Conservation (phyloP, 2,113 vertebrate species). For the Hippotragus niger region DNA sequence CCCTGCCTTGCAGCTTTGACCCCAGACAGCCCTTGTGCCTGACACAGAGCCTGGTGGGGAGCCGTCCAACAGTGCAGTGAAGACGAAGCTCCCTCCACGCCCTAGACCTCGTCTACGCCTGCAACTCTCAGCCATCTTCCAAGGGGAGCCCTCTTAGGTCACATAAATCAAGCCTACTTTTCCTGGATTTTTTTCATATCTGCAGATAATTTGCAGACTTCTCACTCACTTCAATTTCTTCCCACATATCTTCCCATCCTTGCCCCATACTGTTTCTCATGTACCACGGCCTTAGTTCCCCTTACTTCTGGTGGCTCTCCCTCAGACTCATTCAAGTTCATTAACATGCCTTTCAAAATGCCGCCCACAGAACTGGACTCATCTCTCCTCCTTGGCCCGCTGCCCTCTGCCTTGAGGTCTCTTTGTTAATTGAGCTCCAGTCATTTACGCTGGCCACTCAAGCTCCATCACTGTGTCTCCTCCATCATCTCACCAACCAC, state of each 20-base stretch:
- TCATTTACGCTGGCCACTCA: background rate
- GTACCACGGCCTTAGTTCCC: background rate
- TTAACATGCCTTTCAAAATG: background rate
- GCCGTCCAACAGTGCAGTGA: fast-evolving
- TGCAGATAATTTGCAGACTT: background rate
- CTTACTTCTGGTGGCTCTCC: background rate
- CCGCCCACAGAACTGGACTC: background rate
- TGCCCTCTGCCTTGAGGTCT: background rate
- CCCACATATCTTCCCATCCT: background rate
- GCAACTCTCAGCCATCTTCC: background rate
- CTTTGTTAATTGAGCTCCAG: background rate
- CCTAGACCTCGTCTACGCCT: background rate
- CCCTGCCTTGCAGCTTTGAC: background rate
- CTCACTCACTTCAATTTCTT: background rate
- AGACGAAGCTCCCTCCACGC: fast-evolving
- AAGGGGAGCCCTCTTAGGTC: background rate
- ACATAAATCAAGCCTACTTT: background rate
- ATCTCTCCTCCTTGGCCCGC: background rate
- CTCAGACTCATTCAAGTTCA: background rate
- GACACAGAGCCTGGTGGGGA: background rate
- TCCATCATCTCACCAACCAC: background rate
- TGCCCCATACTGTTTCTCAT: background rate
- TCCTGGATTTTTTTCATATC: background rate
- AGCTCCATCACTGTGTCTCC: background rate
- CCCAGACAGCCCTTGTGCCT: background rate